phyloP scores from a whole-genome alignment of 2,888 invertebrate species.

The Perizoma affinitatum region DNA sequence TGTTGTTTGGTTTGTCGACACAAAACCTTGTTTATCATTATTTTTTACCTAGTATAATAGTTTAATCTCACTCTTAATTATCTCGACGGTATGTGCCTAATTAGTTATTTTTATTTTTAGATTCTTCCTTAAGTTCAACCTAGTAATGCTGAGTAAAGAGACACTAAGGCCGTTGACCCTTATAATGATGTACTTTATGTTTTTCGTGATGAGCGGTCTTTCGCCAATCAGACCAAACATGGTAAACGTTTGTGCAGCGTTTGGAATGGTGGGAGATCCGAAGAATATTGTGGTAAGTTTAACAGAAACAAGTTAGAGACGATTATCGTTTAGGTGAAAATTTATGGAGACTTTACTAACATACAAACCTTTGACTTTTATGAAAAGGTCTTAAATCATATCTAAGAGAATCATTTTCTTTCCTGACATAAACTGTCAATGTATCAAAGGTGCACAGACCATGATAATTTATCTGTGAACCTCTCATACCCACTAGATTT shows the following conservation, averaged over 20 bases:
- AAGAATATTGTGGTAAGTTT: constrained; percentile 72
- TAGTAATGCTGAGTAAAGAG: constrained; percentile 77
- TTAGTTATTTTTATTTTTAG: constrained; percentile 45
- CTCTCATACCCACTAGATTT: too few relatives aligned
- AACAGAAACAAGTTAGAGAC: not conserved
- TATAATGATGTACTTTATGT: constrained; percentile 77
- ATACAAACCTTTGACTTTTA: not conserved
- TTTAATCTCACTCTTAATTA: too few relatives aligned
- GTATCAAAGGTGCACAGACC: too few relatives aligned
- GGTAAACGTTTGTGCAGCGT: constrained; percentile 78
- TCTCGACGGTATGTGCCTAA: not conserved
- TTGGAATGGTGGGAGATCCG: constrained; percentile 70
- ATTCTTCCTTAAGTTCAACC: constrained; percentile 59
- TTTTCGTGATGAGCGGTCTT: constrained; percentile 80
- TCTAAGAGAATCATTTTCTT: too few relatives aligned
- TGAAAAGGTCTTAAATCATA: too few relatives aligned
- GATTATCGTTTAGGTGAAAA: not conserved
- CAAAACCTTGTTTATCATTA: too few relatives aligned
- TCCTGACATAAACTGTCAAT: too few relatives aligned
- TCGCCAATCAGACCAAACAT: constrained; percentile 79
- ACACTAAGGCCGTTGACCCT: constrained; percentile 78
- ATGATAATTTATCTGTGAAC: too few relatives aligned
- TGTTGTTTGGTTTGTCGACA: too few relatives aligned
- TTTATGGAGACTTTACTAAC: not conserved
- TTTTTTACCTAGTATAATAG: too few relatives aligned